A percentile compares a stretch with the other conserved stretches of the same genome.
phyloP scores from a whole-genome alignment of 2,888 invertebrate species.

The Drosophila nr. fundita region DNA sequence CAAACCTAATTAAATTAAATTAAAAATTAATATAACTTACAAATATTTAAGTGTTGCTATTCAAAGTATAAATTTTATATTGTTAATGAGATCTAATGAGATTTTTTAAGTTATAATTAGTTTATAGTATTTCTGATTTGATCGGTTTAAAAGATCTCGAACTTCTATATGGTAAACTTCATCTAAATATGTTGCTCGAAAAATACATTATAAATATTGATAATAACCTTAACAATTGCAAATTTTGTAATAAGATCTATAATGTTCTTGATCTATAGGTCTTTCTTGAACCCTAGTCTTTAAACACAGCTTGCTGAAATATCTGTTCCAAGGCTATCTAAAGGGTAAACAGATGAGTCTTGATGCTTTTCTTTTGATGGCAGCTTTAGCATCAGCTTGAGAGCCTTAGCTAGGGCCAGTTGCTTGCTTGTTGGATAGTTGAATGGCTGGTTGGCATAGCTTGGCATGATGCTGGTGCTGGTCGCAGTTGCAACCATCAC shows the following conservation, averaged over 20 bases:
- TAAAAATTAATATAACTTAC: neutral
- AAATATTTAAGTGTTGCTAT: neutral
- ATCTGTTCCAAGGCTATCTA: neutral
- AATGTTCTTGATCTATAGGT: neutral
- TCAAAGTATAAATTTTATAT: neutral
- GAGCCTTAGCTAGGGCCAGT: constrained; percentile 38
- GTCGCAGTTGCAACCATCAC: constrained; percentile 60
- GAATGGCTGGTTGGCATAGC: constrained; percentile 58
- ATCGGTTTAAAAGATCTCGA: neutral
- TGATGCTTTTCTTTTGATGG: neutral
- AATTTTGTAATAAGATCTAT: neutral
- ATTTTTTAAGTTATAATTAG: neutral
- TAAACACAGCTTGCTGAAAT: neutral
- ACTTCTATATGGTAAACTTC: neutral
- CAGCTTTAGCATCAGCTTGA: constrained; percentile 16
- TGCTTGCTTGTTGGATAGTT: constrained; percentile 60
- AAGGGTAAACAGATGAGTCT: constrained; percentile 30
- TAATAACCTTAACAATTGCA: neutral
- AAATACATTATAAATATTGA: neutral
- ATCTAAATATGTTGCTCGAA: neutral
- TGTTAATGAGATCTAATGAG: neutral
- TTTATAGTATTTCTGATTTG: neutral
- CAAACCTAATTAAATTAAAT: neutral
- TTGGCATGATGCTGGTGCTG: constrained; percentile 32
- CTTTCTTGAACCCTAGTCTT: neutral